Base-by-base conservation (phyloP, 2,888 invertebrate genomes). In the Gastrophysa polygoni region DNA sequence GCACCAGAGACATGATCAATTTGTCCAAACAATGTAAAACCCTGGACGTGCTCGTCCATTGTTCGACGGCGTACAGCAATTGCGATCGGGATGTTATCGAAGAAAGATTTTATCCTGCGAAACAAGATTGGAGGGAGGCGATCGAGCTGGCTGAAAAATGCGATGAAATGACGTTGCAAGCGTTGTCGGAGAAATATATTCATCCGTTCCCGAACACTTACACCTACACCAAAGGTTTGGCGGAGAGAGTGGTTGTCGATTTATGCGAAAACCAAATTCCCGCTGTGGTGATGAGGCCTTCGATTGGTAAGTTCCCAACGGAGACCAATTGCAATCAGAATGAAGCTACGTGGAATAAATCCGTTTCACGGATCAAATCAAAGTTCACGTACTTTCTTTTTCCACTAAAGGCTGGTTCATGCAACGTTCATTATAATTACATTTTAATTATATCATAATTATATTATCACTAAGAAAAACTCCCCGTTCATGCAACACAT, bases 1-100 rank as follows among this genome's bases (percentile, higher is more conserved):
- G 90, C 0, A 89, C 91, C 0, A 83, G 86, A 38, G 88, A 91
- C 73, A 73, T 89, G 1, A 82, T 88, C 1, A 84, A 86, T 28
- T 79, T 91, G 4, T 88, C 87, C 0, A 80, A 84, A 51, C 82
- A 84, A 46, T 83, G 88, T 70, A 83, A 83, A 60, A 78, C 86
- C 28, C 44, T 77, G 14, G 63, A 69, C 11, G 86, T 85, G 0
- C 81, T 93, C 3, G 82, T 94, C 0, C 95, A 96, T 79, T 89
- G 95, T 0, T 95, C 95, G 0, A 95, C 96, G 0, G 91, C 94
- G 0, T 96, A 94, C 78, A 89, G 92, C 5, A 93, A 96, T 80
- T 90, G 91, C 6, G 90, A 93, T 44, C 55, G 60, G 21, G 28
- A 86, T 56, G 84, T 86, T 0, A 88, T 95, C 0, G 90, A 91